phyloP scores from a whole-genome alignment of 2,797 vertebrate genomes.

The Tachyglossus aculeatus region DNA sequence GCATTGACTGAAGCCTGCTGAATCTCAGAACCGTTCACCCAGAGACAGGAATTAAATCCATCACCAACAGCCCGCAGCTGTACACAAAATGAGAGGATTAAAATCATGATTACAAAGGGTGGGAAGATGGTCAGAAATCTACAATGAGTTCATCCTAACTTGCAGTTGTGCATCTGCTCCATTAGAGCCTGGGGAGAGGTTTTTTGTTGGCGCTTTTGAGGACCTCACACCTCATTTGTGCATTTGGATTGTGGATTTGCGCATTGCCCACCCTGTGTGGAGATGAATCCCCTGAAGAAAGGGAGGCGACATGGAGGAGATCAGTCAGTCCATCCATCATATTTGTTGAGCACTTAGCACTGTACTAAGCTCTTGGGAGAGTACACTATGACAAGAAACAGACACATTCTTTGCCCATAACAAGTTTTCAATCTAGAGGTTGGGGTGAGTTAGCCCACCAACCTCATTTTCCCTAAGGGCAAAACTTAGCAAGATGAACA shows the following conservation, averaged over 20 bases:
- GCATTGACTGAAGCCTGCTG: constrained; percentile 42
- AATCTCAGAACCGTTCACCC: constrained; percentile 23
- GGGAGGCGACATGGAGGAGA: neutral
- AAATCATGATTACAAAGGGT: neutral
- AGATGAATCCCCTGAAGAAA: too few relatives aligned
- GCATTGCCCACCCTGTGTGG: too few relatives aligned
- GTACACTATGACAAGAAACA: too few relatives aligned
- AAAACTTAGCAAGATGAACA: too few relatives aligned
- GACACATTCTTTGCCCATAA: too few relatives aligned
- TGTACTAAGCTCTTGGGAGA: too few relatives aligned
- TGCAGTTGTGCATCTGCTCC: neutral
- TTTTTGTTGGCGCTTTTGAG: neutral
- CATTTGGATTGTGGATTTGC: too few relatives aligned
- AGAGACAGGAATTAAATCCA: constrained; percentile 11
- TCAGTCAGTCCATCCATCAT: neutral
- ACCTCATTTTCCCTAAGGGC: too few relatives aligned
- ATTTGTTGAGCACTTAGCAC: too few relatives aligned
- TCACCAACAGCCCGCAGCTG: constrained; percentile 36
- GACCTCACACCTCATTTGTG: neutral
- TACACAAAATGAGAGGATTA: constrained; percentile 31
- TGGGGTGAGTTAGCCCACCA: too few relatives aligned
- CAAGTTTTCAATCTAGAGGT: too few relatives aligned
- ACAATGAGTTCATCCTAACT: neutral
- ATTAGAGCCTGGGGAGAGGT: neutral
- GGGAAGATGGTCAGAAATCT: neutral